phyloP scores from a whole-genome alignment of 1,140 invertebrate genomes.

The Drosophila azteca region DNA sequence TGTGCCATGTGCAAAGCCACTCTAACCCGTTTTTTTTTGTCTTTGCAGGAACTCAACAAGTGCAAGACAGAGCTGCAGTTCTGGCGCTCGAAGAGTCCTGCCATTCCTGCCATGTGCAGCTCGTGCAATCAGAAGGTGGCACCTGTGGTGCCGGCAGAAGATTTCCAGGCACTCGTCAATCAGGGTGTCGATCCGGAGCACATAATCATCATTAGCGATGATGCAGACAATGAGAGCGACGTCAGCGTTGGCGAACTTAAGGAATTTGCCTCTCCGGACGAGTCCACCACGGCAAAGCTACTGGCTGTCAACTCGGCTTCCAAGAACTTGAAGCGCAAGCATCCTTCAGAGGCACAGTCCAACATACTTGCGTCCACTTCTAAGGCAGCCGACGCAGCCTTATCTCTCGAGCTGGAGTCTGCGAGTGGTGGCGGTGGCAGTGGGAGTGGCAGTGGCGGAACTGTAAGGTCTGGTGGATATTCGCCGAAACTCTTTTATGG shows the following conservation, averaged over 20 bases:
- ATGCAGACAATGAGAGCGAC: conserved; percentile 51
- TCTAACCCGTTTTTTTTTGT: conserved; percentile 11
- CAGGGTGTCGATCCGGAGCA: conserved; percentile 86
- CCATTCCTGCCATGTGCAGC: conserved; percentile 86
- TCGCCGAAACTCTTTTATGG: conserved; percentile 74
- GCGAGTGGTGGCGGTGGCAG: neutral
- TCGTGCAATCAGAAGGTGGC: conserved; percentile 86
- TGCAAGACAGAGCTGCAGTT: conserved; percentile 95
- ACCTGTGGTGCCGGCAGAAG: conserved; percentile 85
- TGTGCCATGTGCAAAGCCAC: too few species aligned
- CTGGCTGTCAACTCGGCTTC: conserved; percentile 65
- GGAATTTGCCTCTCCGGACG: conserved; percentile 70
- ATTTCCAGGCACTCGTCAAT: conserved; percentile 86
- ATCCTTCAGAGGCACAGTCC: conserved; percentile 48
- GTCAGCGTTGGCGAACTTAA: conserved; percentile 39
- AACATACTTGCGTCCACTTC: conserved; percentile 71
- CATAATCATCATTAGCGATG: conserved; percentile 82
- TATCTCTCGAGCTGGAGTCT: neutral
- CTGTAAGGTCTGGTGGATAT: conserved; percentile 43
- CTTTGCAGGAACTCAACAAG: conserved; percentile 91
- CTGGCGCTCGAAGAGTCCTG: conserved; percentile 93
- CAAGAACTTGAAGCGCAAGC: conserved; percentile 73
- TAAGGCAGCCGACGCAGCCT: conserved; percentile 34
- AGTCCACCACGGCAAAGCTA: conserved; percentile 74
- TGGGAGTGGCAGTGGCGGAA: conserved; percentile 4